Base-by-base conservation (phyloP, 2,797 vertebrate species). In the Ciconia nigra region DNA sequence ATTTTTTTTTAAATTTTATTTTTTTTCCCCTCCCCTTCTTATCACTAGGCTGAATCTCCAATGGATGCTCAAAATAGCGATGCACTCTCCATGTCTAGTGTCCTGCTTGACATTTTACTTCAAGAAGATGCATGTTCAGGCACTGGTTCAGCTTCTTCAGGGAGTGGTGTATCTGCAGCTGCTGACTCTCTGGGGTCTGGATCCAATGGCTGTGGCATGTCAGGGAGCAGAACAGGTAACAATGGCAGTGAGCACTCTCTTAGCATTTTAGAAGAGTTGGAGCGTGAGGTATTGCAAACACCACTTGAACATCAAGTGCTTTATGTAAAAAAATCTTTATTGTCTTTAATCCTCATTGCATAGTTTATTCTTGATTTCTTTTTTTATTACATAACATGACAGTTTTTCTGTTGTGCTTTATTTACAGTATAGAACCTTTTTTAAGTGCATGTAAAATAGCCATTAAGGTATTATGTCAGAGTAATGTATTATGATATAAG, bases 121-220 rank as follows among this genome's bases (percentile, higher is more conserved):
- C 99, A 98, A 6, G 99, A 99, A 86, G 99, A 99, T 97, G 98
- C 99, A 3, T 99, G 98, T 94, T 99, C 99, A 1, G 98, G 98
- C 87, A 98, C 98, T 0, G 99, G 98, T 46, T 99, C 99, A 0
- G 99, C 99, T 77, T 99, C 98, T 10, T 99, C 99, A 1, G 98
- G 98, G 58, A 98, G 98, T 1, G 96, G 94, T 10, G 95, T 96
- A 4, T 98, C 98, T 11, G 97, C 97, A 82, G 85, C 97, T 84
- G 98, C 98, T 0, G 98, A 98, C 9, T 99, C 99, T 18, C 98
- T 99, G 97, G 99, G 98, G 21, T 99, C 99, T 2, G 98, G 98
- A 11, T 99, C 98, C 33, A 98, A 98, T 26, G 98, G 98, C 94
- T 98, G 98, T 21, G 97, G 95, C 9, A 98, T 97, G 25, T 99